Conservation (phyloP, 2,797 vertebrate species). For the Macroramphosus scolopax region DNA sequence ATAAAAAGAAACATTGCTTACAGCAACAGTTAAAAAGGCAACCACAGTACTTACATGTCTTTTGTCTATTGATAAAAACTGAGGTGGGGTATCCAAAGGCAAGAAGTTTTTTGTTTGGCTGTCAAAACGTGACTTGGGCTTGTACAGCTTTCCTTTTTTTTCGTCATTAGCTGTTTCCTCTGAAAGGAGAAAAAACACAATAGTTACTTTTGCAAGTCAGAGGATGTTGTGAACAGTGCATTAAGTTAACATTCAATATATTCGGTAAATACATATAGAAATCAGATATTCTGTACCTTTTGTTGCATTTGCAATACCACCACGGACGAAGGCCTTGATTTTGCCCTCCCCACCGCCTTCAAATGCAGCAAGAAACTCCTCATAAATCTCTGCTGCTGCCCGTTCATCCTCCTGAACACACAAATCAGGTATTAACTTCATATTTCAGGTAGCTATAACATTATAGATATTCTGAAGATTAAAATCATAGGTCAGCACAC, state of each 20-base stretch:
- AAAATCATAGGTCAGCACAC: background rate
- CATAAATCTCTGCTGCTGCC: conserved; percentile 97
- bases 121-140: conserved; percentile 91
- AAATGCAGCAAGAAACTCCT: conserved; percentile 98
- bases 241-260: background rate
- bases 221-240: too few species aligned
- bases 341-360: conserved; percentile 96
- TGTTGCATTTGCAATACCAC: conserved; percentile 94
- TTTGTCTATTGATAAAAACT: conserved; percentile 89
- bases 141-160: conserved; percentile 96
- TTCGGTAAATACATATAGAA: background rate
- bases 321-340: conserved; percentile 97
- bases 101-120: conserved; percentile 82
- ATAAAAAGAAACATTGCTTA: background rate
- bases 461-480: background rate
- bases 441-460: too few species aligned
- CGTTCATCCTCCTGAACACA: conserved; percentile 92
- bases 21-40: background rate
- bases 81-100: conserved; percentile 87
- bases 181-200: conserved; percentile 64
- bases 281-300: conserved; percentile 81
- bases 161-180: conserved; percentile 91
- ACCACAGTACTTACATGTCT: conserved; percentile 84
- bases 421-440: too few species aligned
- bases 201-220: background rate